Percentiles rank a stretch among this genome's conserved stretches.
These are phyloP conservation scores for Bubalus kerabau DNA, from an alignment of 2,113 vertebrate species.

Conservation along the genomic window DNA sequence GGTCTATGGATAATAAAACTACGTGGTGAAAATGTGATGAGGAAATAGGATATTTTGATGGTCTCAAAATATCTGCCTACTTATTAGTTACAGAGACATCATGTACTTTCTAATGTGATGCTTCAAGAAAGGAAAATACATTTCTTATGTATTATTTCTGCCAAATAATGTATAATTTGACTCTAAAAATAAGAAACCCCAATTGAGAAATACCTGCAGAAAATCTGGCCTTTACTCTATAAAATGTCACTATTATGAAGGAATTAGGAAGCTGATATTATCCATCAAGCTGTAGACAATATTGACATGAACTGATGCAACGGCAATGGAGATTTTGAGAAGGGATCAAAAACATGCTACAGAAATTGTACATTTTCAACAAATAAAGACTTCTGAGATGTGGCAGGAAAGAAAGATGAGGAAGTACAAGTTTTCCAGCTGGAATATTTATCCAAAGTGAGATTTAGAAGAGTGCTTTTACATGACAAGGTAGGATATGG, in stretches of 20 bases:
- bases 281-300: background rate
- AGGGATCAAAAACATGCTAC: background rate
- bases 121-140: background rate
- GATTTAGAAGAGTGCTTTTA: background rate
- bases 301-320: background rate
- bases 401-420: background rate
- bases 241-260: background rate
- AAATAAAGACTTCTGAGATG: background rate
- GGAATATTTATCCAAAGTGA: background rate
- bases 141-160: conserved; percentile 9
- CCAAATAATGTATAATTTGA: background rate
- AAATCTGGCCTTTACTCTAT: background rate
- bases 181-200: background rate
- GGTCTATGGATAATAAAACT: background rate
- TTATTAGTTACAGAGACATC: conserved; percentile 36
- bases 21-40: conserved; percentile 26
- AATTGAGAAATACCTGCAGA: background rate
- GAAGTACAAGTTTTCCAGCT: background rate
- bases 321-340: background rate
- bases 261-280: background rate
- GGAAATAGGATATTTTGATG: conserved; percentile 31
- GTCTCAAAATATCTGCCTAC: conserved; percentile 34
- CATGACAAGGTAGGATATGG: background rate
- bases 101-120: background rate
- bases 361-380: background rate